phyloP scores from a whole-genome alignment of 2,888 invertebrate species.

The Drosophila anomelani region DNA sequence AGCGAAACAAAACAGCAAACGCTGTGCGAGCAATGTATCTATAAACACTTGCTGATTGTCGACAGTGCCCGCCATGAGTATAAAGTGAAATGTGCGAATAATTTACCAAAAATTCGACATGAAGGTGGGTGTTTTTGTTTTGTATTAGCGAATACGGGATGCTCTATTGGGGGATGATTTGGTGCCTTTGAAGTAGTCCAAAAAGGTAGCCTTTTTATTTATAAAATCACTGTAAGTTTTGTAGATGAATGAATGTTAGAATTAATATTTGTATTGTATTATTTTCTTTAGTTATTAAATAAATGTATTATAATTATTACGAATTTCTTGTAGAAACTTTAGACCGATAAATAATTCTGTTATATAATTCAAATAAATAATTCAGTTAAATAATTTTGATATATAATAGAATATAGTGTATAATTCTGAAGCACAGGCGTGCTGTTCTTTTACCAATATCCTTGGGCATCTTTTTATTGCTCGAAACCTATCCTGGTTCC shows the following conservation, averaged over 20 bases:
- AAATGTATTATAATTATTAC: too few relatives aligned
- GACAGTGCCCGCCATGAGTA: conserved; percentile 19
- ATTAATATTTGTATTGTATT: neutral
- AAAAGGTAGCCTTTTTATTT: neutral
- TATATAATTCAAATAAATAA: too few relatives aligned
- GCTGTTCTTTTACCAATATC: too few relatives aligned
- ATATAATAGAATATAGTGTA: too few relatives aligned
- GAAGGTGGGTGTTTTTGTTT: neutral
- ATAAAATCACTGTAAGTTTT: neutral
- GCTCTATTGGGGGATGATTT: neutral
- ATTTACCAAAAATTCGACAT: conserved; percentile 21
- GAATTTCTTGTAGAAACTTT: too few relatives aligned
- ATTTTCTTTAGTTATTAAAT: neutral
- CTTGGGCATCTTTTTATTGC: too few relatives aligned
- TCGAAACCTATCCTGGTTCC: too few relatives aligned
- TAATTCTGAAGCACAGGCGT: too few relatives aligned
- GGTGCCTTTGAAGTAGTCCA: neutral
- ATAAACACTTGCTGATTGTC: conserved; percentile 27
- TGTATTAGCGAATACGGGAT: neutral
- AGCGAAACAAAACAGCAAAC: conserved; percentile 38
- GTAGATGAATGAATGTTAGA: neutral
- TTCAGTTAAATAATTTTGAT: too few relatives aligned
- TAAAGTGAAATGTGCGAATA: conserved; percentile 33
- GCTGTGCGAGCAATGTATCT: conserved; percentile 17
- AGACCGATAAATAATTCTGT: too few relatives aligned